Base-by-base conservation (phyloP, 2,888 invertebrate species). In the Lacanobia oleracea region DNA sequence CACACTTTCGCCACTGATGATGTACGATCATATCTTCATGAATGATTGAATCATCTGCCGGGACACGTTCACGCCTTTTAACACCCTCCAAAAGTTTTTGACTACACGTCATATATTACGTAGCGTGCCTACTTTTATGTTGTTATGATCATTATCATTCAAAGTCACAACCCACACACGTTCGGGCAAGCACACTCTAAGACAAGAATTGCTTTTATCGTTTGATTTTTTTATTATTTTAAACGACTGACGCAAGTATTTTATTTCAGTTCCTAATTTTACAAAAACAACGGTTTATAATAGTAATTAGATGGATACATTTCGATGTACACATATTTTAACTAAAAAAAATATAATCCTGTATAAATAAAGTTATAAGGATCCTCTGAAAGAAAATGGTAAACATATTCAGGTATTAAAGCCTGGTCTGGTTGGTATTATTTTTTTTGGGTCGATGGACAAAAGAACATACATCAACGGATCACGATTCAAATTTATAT, bases 1-100 rank as follows among this genome's bases (percentile, higher is more conserved):
- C 93, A 94, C 94, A 94, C 94, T 94, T 95, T 95, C 91, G 92
- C 93, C 91, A 90, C 91, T 88, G 91, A 94, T 95, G 95, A 95
- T 95, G 94, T 94, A 95, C 92, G 95, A 94, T 94, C 91, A 94
- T 94, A 93, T 93, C 93, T 92, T 87, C 90, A 94, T 95, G 95
- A 95, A 94, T 95, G 95, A 95, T 95, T 94, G 95, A 95, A 95
- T 95, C 94, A 93, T 95, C 94, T 92, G 91, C 91, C 91, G 91
- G 86, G 94, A 95, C 95, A 95, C 94, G 94, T 94, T 91, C 93
- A 89, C 90, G 88, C 91, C 95, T 95, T 95, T 95, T 95, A 94
- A 95, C 95, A 94, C 95, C 95, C 91, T 94, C 93, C 90, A 91
- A 93, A 94, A 94, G 93, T 93, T 95, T 95, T 95, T n/a, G n/a